Evolutionary conservation across 2,888 invertebrate species (phyloP), one percentile per base, ranked within the genome.

Genomic region (Linyphia triangularis): DNA sequence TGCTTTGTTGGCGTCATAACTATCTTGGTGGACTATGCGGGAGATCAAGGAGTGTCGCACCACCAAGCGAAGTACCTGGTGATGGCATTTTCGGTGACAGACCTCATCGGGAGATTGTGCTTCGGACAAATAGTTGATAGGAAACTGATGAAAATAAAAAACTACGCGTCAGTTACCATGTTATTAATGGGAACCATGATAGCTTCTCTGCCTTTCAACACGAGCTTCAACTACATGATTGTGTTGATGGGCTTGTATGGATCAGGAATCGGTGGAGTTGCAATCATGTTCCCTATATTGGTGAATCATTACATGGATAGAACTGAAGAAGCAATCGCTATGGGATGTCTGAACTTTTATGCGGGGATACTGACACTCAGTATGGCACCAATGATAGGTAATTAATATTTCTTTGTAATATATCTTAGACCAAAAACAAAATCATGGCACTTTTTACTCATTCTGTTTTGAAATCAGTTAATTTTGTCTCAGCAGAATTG

Each of bases 101-200:
- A 90, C 63, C 84, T 90, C 0, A 22, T 90, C 4, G 90, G 90
- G 28, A 26, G 90, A 37, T 61, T 90, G 19, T 61, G 69, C 7
- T 90, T 89, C 26, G 90, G 90, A 10, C 75, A 79, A 59, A 63
- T 90, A 7, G 69, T 84, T 9, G 90, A 90, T 33, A 79, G 63
- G 26, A 70, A 72, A 19, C 13, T 70, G 19, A n/a, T 79, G 43
- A 70, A 51, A 26, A 72, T 83, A 26, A 70, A 61, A 33, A 70
- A 59, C 37, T 83, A 72, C 26, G 61, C 43, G 0, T 37, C 57
- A 7, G 13, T 37, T 6, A 72, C 59, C 4, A 30, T 72, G 61
- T 4, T 40, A 19, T 7, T 70, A 0, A 72, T 83, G 72, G 82
- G 82, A 16, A 22, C 33, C 10, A 10, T 83, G 6, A 40, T 59